Evolutionary conservation across 2,797 vertebrate genomes (phyloP).

Genomic region (Molossus molossus): DNA sequence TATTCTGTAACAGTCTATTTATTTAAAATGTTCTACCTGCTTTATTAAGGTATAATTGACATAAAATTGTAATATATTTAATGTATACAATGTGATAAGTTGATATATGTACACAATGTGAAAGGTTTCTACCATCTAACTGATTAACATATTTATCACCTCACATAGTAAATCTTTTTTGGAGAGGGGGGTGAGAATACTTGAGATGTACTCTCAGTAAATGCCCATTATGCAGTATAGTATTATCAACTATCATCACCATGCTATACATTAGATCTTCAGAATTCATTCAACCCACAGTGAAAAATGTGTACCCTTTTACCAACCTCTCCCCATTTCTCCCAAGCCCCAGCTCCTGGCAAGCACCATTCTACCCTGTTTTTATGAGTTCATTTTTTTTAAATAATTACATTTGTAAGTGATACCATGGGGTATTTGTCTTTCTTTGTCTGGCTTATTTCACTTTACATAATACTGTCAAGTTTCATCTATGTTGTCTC

Average conservation of each 20-base stretch:
- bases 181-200: background rate
- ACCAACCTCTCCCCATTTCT: background rate
- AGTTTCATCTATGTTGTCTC: background rate
- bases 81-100: background rate
- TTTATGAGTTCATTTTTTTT: background rate
- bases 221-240: background rate
- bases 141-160: background rate
- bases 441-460: background rate
- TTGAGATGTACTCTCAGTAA: background rate
- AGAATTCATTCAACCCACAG: background rate
- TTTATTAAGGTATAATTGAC: background rate
- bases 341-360: background rate
- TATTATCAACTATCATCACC: background rate
- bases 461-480: background rate
- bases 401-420: background rate
- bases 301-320: background rate
- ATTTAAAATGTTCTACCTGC: background rate
- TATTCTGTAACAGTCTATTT: background rate
- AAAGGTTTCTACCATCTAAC: background rate
- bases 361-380: background rate
- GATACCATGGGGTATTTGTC: background rate
- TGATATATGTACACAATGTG: background rate
- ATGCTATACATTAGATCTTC: background rate
- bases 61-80: slow-evolving; percentile 37
- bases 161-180: background rate